Percentiles rank a stretch among this genome's conserved stretches.
These are phyloP conservation scores for Spilarctia lutea DNA, from an alignment of 2,888 invertebrate genomes.

Conservation along the genomic window DNA sequence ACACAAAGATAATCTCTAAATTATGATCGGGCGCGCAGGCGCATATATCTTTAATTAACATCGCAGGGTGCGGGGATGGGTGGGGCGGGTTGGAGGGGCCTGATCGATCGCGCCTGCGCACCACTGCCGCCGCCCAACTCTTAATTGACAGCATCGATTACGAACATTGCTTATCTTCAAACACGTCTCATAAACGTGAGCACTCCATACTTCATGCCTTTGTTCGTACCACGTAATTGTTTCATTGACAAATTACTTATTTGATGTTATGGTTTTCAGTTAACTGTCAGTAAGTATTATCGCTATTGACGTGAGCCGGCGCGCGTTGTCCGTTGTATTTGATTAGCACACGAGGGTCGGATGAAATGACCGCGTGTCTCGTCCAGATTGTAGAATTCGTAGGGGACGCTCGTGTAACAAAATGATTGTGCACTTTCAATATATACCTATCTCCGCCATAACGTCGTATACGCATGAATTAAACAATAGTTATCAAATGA, in stretches of 20 bases:
- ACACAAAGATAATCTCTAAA: constrained; percentile 59
- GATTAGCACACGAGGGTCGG: background rate
- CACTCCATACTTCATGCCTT: constrained; percentile 21
- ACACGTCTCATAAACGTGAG: constrained; percentile 27
- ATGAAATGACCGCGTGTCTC: constrained; percentile 9
- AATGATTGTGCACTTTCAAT: constrained; percentile 15
- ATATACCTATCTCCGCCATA: background rate
- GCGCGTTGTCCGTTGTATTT: too few relatives aligned
- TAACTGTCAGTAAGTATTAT: constrained; percentile 14
- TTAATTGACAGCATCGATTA: constrained; percentile 67
- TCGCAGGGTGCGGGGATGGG: constrained; percentile 47
- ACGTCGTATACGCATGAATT: constrained; percentile 9
- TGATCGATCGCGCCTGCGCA: constrained; percentile 63
- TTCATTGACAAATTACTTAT: constrained; percentile 28
- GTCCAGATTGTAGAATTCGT: background rate
- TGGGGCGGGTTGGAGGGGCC: constrained; percentile 25
- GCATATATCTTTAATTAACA: constrained; percentile 76
- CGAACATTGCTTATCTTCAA: constrained; percentile 39
- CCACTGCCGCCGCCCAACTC: constrained; percentile 32
- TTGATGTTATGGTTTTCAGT: constrained; percentile 13
- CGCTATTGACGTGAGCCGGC: background rate
- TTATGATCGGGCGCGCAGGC: constrained; percentile 57
- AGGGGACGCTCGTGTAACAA: background rate
- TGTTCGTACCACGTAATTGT: constrained; percentile 26
- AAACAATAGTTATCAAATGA: constrained; percentile 24